Conservation (phyloP, 2,797 vertebrate species). For the Crotalus adamanteus region DNA sequence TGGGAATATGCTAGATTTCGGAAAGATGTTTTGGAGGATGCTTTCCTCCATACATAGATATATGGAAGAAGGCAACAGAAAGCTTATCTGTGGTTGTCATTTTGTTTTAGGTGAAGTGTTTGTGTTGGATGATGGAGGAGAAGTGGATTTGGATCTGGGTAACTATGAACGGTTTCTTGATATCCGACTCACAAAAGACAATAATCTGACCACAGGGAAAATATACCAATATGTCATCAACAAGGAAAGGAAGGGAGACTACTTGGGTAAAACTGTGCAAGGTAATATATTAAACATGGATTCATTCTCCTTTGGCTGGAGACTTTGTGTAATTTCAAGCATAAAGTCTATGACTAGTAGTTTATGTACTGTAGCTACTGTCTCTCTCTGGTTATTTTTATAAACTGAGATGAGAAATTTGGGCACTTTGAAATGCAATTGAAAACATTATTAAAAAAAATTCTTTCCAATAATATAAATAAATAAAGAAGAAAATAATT, state of each 20-base stretch:
- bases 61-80: background rate
- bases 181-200: conserved; percentile 91
- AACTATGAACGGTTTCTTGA: conserved; percentile 97
- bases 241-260: conserved; percentile 94
- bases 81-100: background rate
- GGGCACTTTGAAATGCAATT: background rate
- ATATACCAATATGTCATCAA: conserved; percentile 97
- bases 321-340: background rate
- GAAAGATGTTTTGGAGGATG: background rate
- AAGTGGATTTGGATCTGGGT: conserved; percentile 93
- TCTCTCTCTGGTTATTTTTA: background rate
- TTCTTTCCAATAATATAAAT: background rate
- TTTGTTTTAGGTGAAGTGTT: conserved; percentile 87
- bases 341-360: background rate
- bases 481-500: background rate
- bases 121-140: conserved; percentile 93
- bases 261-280: conserved; percentile 95
- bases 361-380: background rate
- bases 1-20: background rate
- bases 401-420: background rate
- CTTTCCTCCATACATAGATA: background rate
- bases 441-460: background rate
- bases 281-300: conserved; percentile 70
- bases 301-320: conserved; percentile 5
- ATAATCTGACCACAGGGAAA: conserved; percentile 95